Conservation (phyloP, 2,888 invertebrate genomes). For the Eurois occulta region DNA sequence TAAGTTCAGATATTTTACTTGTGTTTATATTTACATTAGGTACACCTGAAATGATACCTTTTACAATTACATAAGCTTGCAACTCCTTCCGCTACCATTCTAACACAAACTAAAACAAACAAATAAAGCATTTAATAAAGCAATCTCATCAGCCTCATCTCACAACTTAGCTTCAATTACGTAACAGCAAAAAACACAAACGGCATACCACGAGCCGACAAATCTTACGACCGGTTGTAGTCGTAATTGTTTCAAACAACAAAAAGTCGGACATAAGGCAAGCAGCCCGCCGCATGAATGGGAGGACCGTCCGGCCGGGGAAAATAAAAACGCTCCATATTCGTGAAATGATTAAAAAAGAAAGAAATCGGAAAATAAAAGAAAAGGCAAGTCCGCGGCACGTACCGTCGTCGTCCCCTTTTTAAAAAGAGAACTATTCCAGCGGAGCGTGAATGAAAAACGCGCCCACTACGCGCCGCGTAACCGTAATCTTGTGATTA, state of each 20-base stretch:
- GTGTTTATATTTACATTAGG: neutral
- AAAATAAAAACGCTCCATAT: conserved; percentile 90
- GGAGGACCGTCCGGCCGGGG: conserved; percentile 80
- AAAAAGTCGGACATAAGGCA: conserved; percentile 73
- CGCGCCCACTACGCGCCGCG: conserved; percentile 79
- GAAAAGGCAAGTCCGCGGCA: conserved; percentile 85
- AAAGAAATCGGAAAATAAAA: conserved; percentile 83
- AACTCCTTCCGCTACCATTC: conserved; percentile 13
- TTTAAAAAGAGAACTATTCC: conserved; percentile 90
- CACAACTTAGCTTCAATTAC: conserved; percentile 64
- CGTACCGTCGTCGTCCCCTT: conserved; percentile 83
- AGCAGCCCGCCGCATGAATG: conserved; percentile 79
- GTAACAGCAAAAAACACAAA: conserved; percentile 76
- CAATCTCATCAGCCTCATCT: conserved; percentile 65
- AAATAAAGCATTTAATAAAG: conserved; percentile 63
- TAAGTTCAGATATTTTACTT: neutral
- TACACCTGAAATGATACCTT: neutral
- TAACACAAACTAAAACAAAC: conserved; percentile 39
- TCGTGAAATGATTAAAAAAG: conserved; percentile 90
- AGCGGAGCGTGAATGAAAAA: conserved; percentile 89
- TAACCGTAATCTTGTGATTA: conserved; percentile 89
- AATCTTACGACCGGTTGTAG: conserved; percentile 75
- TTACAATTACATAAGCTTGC: conserved; percentile 34
- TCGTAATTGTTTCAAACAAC: conserved; percentile 83
- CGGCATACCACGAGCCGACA: conserved; percentile 66